Conservation (phyloP, 37 sponge, comb jelly and placozoan species). For the Ianthella basta region DNA sequence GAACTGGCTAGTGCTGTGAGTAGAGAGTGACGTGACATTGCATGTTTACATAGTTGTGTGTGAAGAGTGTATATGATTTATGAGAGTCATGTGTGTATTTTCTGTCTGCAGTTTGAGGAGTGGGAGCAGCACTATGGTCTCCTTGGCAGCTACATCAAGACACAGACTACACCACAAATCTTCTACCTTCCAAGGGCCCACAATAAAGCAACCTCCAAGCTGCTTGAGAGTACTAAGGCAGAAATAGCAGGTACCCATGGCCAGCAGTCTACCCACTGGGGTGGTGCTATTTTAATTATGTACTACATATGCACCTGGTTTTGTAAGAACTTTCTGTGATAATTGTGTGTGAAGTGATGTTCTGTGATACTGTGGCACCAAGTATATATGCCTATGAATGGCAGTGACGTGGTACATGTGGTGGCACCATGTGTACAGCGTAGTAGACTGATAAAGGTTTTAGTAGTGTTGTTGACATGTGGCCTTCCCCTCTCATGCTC, state of each 20-base stretch:
- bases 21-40: background rate
- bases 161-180: constrained; percentile 54
- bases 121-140: constrained; percentile 64
- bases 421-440: no score
- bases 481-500: background rate
- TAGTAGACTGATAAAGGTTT: no score
- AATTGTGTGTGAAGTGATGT: no score
- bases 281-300: no score
- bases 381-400: no score
- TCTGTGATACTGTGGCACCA: no score
- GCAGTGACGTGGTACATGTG: no score
- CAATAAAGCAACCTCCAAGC: constrained; percentile 43
- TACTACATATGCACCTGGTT: no score
- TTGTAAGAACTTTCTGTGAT: no score
- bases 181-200: constrained; percentile 67
- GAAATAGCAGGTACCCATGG: constrained; percentile 50
- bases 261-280: no score
- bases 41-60: background rate
- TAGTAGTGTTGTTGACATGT: no score
- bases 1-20: constrained; percentile 32
- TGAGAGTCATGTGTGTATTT: no score
- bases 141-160: constrained; percentile 65
- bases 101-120: constrained; percentile 53
- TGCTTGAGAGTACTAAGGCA: constrained; percentile 29
- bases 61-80: background rate